Evolutionary conservation across 1,140 invertebrate genomes (phyloP).

Genomic region (Plectrocnemia conspersa): DNA sequence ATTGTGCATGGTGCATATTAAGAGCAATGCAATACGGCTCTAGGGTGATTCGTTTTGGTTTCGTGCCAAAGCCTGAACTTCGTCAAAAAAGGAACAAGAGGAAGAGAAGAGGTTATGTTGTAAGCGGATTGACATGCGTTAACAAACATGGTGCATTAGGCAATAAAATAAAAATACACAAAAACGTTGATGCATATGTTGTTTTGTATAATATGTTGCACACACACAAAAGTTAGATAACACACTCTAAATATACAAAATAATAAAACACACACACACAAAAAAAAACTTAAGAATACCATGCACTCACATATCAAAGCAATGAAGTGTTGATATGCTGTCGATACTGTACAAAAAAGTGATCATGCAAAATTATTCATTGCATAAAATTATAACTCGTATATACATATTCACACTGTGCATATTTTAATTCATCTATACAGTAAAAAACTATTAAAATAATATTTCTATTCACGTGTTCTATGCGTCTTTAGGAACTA

Average conservation of each 20-base stretch:
- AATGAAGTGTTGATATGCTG: slow-evolving; percentile 30
- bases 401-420: too few relatives aligned
- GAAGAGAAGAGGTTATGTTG: not conserved
- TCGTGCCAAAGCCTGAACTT: not conserved
- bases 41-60: not conserved
- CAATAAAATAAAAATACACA: slow-evolving; percentile 25
- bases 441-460: too few relatives aligned
- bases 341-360: slow-evolving; percentile 29
- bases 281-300: slow-evolving; percentile 23
- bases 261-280: slow-evolving; percentile 16
- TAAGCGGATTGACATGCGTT: slow-evolving; percentile 22
- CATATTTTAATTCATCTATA: too few relatives aligned
- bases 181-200: slow-evolving; percentile 24
- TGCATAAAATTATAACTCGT: too few relatives aligned
- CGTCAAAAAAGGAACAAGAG: not conserved
- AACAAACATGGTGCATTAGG: slow-evolving; percentile 12
- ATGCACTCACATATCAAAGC: slow-evolving; percentile 36
- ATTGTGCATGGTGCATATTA: slow-evolving; percentile 12
- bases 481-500: too few relatives aligned
- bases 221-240: slow-evolving; percentile 19
- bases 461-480: too few relatives aligned
- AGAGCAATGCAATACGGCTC: slow-evolving; percentile 9
- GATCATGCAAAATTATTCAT: slow-evolving; percentile 11
- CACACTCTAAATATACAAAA: slow-evolving; percentile 5
- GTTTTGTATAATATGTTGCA: slow-evolving; percentile 33